Conservation (phyloP, 92 coral and sea anemone species). For the Paramuricea clavata region DNA sequence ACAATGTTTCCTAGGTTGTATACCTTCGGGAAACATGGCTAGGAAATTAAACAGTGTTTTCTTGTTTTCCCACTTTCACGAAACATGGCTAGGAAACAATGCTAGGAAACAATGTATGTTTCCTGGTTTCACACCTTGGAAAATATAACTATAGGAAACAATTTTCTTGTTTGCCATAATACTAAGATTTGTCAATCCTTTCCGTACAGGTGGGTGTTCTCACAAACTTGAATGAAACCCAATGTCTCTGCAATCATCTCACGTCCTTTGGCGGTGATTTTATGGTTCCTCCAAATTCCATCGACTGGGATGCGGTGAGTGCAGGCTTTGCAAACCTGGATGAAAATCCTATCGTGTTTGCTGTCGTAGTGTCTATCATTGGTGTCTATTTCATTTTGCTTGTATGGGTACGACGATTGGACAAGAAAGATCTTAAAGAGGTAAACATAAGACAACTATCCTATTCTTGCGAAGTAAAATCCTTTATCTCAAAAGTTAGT, state of each 20-base stretch:
- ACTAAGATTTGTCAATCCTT: too few relatives aligned
- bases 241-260: constrained; percentile 84
- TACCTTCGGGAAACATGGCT: too few relatives aligned
- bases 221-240: constrained; percentile 77
- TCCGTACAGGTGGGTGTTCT: constrained; percentile 74
- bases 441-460: background rate
- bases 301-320: constrained; percentile 80
- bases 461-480: too few relatives aligned
- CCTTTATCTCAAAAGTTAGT: too few relatives aligned
- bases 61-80: too few relatives aligned
- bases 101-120: too few relatives aligned
- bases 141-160: too few relatives aligned
- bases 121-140: too few relatives aligned
- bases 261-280: constrained; percentile 87
- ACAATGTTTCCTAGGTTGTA: too few relatives aligned
- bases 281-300: constrained; percentile 82
- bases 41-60: too few relatives aligned
- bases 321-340: constrained; percentile 64
- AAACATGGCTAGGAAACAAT: too few relatives aligned
- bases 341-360: constrained; percentile 78
- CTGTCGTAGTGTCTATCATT: constrained; percentile 68
- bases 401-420: constrained; percentile 82
- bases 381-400: constrained; percentile 73
- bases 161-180: too few relatives aligned
- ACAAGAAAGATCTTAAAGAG: constrained; percentile 62